These are phyloP conservation scores for Actinia equina DNA, from an alignment of 64 coral and sea anemone species.

Conservation along the genomic window DNA sequence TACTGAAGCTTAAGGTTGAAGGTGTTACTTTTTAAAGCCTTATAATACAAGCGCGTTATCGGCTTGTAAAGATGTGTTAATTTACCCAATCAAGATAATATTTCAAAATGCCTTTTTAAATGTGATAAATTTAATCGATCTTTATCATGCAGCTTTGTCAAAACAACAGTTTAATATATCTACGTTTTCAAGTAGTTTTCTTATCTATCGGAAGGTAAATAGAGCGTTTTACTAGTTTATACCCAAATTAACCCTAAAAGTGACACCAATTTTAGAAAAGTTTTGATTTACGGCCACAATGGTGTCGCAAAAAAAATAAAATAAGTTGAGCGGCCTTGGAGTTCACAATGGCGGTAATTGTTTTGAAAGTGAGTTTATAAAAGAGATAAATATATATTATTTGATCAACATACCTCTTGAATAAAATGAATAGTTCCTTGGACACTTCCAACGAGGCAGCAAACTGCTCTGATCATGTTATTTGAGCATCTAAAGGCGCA, in stretches of 20 bases:
- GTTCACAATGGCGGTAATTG: background rate
- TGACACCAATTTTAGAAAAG: background rate
- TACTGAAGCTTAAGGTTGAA: background rate
- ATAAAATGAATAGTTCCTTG: slow-evolving; percentile 50
- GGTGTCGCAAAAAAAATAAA: too few species aligned
- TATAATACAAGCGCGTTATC: background rate
- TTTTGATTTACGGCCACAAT: background rate
- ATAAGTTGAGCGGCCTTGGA: background rate
- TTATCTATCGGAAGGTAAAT: background rate
- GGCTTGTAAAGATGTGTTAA: background rate
- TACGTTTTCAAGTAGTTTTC: too few species aligned
- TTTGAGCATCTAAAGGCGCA: background rate
- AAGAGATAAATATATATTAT: background rate
- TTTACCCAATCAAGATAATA: background rate
- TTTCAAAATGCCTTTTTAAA: background rate
- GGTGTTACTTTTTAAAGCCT: background rate
- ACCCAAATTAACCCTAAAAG: background rate
- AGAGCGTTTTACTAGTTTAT: background rate
- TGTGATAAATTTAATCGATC: background rate
- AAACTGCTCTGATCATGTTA: slow-evolving; percentile 47
- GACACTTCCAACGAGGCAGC: slow-evolving; percentile 25
- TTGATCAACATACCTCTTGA: slow-evolving; percentile 51
- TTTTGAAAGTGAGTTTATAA: background rate
- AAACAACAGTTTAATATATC: too few species aligned
- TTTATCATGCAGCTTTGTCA: background rate